Conservation (phyloP, 2,888 invertebrate species). For the Microctonus hyperodae region DNA sequence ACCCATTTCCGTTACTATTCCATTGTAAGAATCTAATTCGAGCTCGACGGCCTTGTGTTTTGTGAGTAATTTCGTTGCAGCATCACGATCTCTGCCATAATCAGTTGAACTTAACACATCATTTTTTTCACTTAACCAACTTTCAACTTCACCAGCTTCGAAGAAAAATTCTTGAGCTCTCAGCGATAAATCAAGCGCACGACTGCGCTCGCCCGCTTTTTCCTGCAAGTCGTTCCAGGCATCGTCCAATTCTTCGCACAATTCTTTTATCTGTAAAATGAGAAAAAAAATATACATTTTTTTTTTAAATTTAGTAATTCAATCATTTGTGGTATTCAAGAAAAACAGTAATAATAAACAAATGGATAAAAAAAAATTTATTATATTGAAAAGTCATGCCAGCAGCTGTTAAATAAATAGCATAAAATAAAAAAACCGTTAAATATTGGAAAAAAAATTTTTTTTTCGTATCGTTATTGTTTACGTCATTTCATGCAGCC, state of each 20-base stretch:
- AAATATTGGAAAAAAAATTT: not conserved
- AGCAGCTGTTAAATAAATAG: not conserved
- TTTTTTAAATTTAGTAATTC: not conserved
- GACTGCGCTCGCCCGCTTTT: constrained; percentile 75
- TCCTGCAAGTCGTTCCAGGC: constrained; percentile 79
- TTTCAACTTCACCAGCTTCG: constrained; percentile 90
- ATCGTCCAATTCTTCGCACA: constrained; percentile 75
- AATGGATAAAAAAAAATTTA: not conserved
- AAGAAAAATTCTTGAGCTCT: constrained; percentile 92
- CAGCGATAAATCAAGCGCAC: constrained; percentile 83
- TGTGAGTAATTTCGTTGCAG: constrained; percentile 90
- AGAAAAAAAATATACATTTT: constrained; percentile 2
- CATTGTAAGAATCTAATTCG: constrained; percentile 90
- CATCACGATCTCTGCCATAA: constrained; percentile 87
- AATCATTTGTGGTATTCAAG: not conserved
- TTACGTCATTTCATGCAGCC: constrained; percentile 45
- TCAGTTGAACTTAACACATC: constrained; percentile 83
- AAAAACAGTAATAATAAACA: not conserved
- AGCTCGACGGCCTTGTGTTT: constrained; percentile 94
- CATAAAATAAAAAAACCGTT: not conserved
- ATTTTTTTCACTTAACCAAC: constrained; percentile 89
- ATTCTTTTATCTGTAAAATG: constrained; percentile 71
- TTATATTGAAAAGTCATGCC: not conserved
- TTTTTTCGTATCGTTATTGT: not conserved
- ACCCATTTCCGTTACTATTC: constrained; percentile 92